Conservation (phyloP, 2,113 vertebrate genomes). For the Scomber colias region DNA sequence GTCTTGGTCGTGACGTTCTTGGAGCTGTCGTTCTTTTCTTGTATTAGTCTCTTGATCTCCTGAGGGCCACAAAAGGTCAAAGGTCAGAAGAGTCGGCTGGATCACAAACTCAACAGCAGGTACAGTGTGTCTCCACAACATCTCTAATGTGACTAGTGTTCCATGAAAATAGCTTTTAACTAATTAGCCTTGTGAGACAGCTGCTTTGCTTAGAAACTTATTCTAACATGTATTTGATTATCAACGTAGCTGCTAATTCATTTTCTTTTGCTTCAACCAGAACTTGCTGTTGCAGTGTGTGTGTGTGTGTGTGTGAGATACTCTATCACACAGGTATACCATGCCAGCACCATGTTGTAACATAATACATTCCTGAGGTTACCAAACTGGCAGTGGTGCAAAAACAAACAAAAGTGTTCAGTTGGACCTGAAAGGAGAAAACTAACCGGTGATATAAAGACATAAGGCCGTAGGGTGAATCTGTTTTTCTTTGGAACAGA, state of each 20-base stretch:
- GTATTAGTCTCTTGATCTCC: conserved; percentile 90
- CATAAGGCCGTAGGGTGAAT: not conserved
- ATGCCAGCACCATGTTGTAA: not conserved
- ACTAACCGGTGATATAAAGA: not conserved
- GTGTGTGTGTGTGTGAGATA: not conserved
- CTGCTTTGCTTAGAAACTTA: too few species aligned
- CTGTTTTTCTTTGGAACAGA: not conserved
- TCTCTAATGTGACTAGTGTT: too few species aligned
- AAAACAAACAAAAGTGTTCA: conserved; percentile 20
- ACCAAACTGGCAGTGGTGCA: not conserved
- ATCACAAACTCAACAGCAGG: too few species aligned
- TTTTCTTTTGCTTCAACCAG: too few species aligned
- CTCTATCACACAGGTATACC: not conserved
- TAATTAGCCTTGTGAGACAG: too few species aligned
- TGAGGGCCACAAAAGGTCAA: conserved; percentile 66
- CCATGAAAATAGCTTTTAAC: too few species aligned
- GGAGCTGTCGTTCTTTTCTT: conserved; percentile 78
- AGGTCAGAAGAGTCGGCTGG: conserved; percentile 4
- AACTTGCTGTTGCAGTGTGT: not conserved
- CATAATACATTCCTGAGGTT: not conserved
- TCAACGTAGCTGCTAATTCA: too few species aligned
- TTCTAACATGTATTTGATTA: too few species aligned
- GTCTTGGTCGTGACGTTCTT: conserved; percentile 87
- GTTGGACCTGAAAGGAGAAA: conserved; percentile 40
- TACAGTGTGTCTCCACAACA: too few species aligned